phyloP scores from a whole-genome alignment of 2,113 vertebrate genomes.

The Tursiops truncatus region DNA sequence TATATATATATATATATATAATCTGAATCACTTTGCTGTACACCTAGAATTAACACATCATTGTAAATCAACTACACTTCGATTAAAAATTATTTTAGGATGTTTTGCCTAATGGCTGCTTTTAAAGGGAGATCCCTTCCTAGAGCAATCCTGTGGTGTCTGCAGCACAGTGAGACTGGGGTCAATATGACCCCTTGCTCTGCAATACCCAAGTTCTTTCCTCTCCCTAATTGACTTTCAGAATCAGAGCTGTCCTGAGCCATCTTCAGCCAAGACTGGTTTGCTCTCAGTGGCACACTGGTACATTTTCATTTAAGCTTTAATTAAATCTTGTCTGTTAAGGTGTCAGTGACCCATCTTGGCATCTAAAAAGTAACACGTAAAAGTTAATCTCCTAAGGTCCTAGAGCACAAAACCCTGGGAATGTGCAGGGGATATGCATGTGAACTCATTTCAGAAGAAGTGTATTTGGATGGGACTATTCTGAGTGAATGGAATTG shows the following conservation, averaged over 20 bases:
- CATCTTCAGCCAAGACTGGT: neutral
- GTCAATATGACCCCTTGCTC: neutral
- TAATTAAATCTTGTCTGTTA: constrained; percentile 59
- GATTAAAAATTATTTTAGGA: neutral
- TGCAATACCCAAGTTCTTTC: no score
- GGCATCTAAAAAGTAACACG: constrained; percentile 38
- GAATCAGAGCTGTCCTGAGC: neutral
- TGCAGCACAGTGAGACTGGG: neutral
- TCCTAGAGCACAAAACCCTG: constrained; percentile 24
- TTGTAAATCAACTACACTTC: no score
- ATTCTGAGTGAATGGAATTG: neutral
- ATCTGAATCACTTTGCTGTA: no score
- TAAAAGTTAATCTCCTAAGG: constrained; percentile 54
- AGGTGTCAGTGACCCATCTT: constrained; percentile 43
- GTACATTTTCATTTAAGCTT: constrained; percentile 35
- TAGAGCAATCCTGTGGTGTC: neutral
- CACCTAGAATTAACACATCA: no score
- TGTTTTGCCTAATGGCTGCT: neutral
- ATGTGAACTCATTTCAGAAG: constrained; percentile 40
- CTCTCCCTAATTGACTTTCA: neutral
- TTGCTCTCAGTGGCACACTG: neutral
- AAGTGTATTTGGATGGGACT: neutral
- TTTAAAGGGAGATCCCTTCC: neutral
- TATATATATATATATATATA: no score
- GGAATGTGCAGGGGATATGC: neutral